phyloP scores from a whole-genome alignment of 2,888 invertebrate genomes.

The Carterocephalus palaemon region DNA sequence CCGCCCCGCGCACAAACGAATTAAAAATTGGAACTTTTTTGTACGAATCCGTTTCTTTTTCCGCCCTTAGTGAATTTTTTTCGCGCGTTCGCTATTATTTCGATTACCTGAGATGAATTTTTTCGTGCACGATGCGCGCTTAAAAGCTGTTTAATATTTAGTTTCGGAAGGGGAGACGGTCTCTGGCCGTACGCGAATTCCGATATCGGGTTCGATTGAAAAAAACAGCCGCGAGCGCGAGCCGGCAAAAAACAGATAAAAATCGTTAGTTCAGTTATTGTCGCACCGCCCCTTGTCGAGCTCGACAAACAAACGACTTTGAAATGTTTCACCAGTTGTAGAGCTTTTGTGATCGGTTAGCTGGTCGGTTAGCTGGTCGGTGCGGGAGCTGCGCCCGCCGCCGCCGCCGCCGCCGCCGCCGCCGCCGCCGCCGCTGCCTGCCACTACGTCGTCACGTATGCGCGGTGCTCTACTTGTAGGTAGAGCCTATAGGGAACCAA shows the following conservation, averaged over 20 bases:
- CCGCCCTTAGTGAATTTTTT: conserved; percentile 78
- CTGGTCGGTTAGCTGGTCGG: no score
- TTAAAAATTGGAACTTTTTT: conserved; percentile 73
- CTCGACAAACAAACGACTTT: conserved; percentile 13
- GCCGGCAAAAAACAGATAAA: conserved; percentile 23
- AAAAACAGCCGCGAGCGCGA: conserved; percentile 36
- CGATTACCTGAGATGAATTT: conserved; percentile 75
- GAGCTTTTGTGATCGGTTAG: conserved; percentile 27
- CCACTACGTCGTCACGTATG: no score
- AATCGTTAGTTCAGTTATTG: conserved; percentile 21
- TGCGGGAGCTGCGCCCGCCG: no score
- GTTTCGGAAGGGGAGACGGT: conserved; percentile 67
- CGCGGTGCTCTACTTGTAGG: no score
- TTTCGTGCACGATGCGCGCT: conserved; percentile 67
- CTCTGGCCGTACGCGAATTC: conserved; percentile 74
- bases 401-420: no score
- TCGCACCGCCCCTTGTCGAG: conserved; percentile 16
- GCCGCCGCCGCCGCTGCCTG: no score
- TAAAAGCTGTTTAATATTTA: conserved; percentile 79
- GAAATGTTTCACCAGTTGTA: conserved; percentile 19
- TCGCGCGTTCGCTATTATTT: conserved; percentile 72
- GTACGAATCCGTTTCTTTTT: conserved; percentile 76
- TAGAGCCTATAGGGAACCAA: no score
- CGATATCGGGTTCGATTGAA: conserved; percentile 65
- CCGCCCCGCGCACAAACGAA: conserved; percentile 56